Evolutionary conservation across 2,113 vertebrate genomes (phyloP), one percentile per base, ranked within the genome.

Genomic region (Centropristis striata): DNA sequence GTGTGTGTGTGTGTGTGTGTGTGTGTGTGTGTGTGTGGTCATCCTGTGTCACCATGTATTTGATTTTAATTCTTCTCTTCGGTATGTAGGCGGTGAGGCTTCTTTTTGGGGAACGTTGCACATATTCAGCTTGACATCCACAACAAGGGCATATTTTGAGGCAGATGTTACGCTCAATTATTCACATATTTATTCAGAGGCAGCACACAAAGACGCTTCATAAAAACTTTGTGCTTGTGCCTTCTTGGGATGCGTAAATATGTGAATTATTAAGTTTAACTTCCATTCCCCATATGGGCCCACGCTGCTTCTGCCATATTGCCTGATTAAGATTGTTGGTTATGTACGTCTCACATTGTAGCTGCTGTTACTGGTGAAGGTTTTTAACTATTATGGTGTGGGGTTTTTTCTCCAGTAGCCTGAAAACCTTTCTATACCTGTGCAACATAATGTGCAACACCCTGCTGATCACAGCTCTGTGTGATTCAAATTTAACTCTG

Each of bases 81-180:
- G n/a, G 39, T 55, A 61, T 50, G 71, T 63, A 51, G 68, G 49
- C 36, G 3, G 28, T 32, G 63, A 46, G 20, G 42, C 28, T 65
- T 47, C 60, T 71, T 80, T 37, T 41, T 44, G 53, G 66, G 69
- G 65, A 72, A 55, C 11, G 5, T 63, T 65, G 49, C 50, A 27
- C 55, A 80, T 55, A 73, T 82, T 58, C 82, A 76, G 71, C 57
- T 70, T 78, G 80, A 74, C 76, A 83, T 75, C 54, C 37, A 65
- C 76, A 80, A 66, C 78, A 76, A 55, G 59, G 77, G 37, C 80
- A 75, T 55, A 81, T 78, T 86, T 74, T 60, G 32, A 80, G 58
- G 71, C 84, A 86, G 81, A 72, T 86, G 87, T 73, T 73, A 23
- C 4, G 2, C 69, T 84, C 81, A 86, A 82, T 86, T 80, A 89